These are phyloP conservation scores for Lomographa bimaculata DNA, from an alignment of 2,888 invertebrate species.

Conservation along the genomic window DNA sequence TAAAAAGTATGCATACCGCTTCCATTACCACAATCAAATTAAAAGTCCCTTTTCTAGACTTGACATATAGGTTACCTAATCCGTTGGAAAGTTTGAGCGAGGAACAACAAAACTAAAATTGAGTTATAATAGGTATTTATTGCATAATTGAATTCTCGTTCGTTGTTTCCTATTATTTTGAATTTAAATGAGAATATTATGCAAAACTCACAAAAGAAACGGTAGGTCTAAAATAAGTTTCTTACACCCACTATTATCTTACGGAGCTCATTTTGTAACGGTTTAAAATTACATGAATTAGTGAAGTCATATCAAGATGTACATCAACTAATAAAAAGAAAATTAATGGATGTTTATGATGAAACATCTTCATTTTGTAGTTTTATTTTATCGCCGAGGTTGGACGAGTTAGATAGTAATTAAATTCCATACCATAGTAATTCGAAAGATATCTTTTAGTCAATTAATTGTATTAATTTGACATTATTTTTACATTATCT, in stretches of 20 bases:
- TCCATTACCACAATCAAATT: too few relatives aligned
- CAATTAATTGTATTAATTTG: too few relatives aligned
- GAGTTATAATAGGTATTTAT: constrained; percentile 14
- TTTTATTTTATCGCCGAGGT: too few relatives aligned
- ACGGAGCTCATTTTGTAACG: constrained; percentile 2
- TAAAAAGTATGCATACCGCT: too few relatives aligned
- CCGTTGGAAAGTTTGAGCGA: constrained; percentile 9
- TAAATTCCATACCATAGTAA: too few relatives aligned
- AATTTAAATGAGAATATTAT: constrained; percentile 36
- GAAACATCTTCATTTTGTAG: too few relatives aligned
- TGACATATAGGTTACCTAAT: constrained; percentile 8
- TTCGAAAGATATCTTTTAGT: too few relatives aligned
- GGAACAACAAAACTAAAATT: constrained; percentile 13
- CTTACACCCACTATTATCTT: constrained; percentile 5
- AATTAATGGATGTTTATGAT: too few relatives aligned
- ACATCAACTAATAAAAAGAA: not conserved
- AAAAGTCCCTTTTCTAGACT: too few relatives aligned
- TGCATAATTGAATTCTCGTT: constrained; percentile 24
- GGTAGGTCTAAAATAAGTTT: not conserved
- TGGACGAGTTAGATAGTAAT: too few relatives aligned
- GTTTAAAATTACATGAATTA: constrained; percentile 4
- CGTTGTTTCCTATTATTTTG: constrained; percentile 25
- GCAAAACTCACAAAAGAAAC: constrained; percentile 29
- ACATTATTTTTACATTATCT: too few relatives aligned
- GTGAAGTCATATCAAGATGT: not conserved